A percentile compares a stretch with the other conserved stretches of the same genome.
Evolutionary conservation across 2,113 vertebrate genomes (phyloP).

Genomic region (pig (Sus scrofa)): DNA sequence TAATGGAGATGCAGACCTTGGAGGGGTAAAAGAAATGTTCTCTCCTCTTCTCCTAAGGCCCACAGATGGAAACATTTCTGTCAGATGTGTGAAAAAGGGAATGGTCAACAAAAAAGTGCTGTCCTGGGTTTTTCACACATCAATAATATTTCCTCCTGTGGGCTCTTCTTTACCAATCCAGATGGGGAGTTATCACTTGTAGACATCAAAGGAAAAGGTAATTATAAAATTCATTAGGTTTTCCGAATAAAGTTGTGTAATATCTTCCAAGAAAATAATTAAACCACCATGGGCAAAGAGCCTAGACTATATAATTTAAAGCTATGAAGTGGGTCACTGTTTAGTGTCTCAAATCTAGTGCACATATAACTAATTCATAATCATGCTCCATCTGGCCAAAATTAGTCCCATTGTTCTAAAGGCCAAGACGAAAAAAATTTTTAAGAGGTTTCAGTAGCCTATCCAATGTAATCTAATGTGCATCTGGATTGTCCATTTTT

Average conservation of each 20-base stretch:
- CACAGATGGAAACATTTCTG: not conserved
- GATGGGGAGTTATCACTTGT: slow-evolving; percentile 49
- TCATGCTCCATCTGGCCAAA: slow-evolving; percentile 60
- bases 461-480: slow-evolving; percentile 29
- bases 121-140: slow-evolving; percentile 2
- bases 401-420: slow-evolving; percentile 47
- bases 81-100: not conserved
- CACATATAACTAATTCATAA: slow-evolving; percentile 16
- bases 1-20: not conserved
- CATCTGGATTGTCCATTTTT: not conserved
- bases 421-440: slow-evolving; percentile 18
- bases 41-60: not conserved
- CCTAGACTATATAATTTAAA: slow-evolving; percentile 66
- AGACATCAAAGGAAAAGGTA: slow-evolving; percentile 51
- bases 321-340: slow-evolving; percentile 31
- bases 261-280: slow-evolving; percentile 73
- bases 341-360: slow-evolving; percentile 55
- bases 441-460: slow-evolving; percentile 18
- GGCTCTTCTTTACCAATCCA: slow-evolving; percentile 44
- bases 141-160: slow-evolving; percentile 26
- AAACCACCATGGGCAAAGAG: slow-evolving; percentile 45
- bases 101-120: not conserved
- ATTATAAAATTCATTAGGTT: slow-evolving; percentile 77
- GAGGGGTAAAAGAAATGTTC: not conserved
- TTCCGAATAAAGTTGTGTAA: slow-evolving; percentile 44